Conservation (phyloP, 1,140 invertebrate species). For the Harlomillsia oculata region DNA sequence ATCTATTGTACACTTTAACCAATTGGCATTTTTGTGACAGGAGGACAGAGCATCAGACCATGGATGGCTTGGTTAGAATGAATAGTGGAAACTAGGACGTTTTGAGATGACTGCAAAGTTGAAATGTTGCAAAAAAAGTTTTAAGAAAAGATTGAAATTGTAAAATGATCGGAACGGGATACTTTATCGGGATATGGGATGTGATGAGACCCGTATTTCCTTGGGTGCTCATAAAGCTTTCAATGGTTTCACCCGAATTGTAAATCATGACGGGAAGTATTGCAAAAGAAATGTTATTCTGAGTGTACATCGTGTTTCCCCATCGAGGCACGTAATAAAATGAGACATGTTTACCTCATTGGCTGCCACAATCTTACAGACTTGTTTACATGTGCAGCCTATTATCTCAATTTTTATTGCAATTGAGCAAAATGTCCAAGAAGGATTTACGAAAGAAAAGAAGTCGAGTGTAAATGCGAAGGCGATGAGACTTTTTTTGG, state of each 20-base stretch:
- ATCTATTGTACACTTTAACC: too few relatives aligned
- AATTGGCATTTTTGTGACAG: too few relatives aligned
- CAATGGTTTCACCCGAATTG: background rate
- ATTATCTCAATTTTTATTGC: slow-evolving; percentile 15
- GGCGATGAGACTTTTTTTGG: slow-evolving; percentile 1
- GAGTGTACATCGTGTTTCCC: background rate
- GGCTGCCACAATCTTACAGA: slow-evolving; percentile 11
- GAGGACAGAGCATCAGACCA: too few relatives aligned
- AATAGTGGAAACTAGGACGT: too few relatives aligned
- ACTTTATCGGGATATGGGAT: too few relatives aligned
- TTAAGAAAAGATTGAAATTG: too few relatives aligned
- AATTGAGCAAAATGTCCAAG: slow-evolving; percentile 11
- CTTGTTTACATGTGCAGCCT: slow-evolving; percentile 14
- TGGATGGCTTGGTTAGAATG: too few relatives aligned
- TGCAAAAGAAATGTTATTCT: slow-evolving; percentile 3
- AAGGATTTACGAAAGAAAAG: slow-evolving; percentile 1
- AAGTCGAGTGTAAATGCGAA: background rate
- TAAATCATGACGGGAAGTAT: background rate
- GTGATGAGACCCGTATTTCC: too few relatives aligned
- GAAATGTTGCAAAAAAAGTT: too few relatives aligned
- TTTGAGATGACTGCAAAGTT: too few relatives aligned
- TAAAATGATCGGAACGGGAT: too few relatives aligned
- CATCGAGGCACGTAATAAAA: slow-evolving; percentile 1
- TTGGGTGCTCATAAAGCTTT: background rate
- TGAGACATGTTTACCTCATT: slow-evolving; percentile 11